Conservation (phyloP, 2,113 vertebrate species). For the Pomatostomus ruficeps region DNA sequence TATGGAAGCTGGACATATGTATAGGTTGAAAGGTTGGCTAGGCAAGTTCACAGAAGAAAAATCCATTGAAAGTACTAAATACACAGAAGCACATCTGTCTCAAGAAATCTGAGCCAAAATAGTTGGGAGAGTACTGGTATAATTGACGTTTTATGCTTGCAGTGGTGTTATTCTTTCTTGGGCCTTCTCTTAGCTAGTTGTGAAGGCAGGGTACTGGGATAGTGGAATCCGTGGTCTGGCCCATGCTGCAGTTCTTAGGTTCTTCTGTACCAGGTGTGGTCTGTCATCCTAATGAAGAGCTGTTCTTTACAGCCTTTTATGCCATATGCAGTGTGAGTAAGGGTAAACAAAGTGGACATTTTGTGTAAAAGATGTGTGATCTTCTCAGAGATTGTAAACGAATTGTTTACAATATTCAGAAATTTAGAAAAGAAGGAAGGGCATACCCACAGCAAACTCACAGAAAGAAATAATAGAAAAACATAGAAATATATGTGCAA, state of each 20-base stretch:
- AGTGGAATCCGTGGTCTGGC: background rate
- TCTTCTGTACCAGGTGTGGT: background rate
- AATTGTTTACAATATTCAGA: background rate
- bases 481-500: background rate
- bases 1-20: background rate
- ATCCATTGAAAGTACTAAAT: background rate
- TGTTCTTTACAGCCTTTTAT: background rate
- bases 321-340: background rate
- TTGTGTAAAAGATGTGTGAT: background rate
- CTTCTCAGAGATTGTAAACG: background rate
- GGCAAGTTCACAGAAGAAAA: background rate
- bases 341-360: background rate
- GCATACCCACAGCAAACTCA: background rate
- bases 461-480: background rate
- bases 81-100: background rate
- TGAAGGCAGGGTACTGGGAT: background rate
- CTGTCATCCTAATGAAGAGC: background rate
- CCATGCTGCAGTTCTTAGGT: background rate
- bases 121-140: background rate
- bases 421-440: background rate
- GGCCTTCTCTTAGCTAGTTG: background rate
- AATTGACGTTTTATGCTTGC: background rate
- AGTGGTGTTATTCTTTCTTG: background rate
- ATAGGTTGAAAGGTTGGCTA: background rate
- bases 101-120: background rate